phyloP scores from a whole-genome alignment of 1,140 invertebrate species.

The Metaphire vulgaris region DNA sequence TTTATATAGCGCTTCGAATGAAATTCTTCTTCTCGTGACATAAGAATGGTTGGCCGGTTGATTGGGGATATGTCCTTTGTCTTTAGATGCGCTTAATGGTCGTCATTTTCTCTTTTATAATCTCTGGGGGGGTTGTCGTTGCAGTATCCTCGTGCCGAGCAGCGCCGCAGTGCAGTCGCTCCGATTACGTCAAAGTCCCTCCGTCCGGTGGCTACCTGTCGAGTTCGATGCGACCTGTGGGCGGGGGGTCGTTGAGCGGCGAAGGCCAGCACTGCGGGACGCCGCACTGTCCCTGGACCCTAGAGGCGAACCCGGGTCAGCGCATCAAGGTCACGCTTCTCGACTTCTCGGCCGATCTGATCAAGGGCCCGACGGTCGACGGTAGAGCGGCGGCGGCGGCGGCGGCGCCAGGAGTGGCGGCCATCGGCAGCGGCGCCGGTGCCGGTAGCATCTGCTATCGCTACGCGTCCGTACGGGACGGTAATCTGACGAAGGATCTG shows the following conservation, averaged over 20 bases:
- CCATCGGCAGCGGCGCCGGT: not conserved
- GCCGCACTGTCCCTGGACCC: not conserved
- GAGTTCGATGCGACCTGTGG: not conserved
- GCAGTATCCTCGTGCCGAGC: no score
- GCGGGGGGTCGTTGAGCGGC: not conserved
- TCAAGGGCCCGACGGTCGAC: not conserved
- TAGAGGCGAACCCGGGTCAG: not conserved
- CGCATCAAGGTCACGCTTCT: not conserved
- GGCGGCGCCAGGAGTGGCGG: no score
- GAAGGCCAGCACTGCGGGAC: not conserved
- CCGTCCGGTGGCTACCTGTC: not conserved
- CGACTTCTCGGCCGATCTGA: conserved; percentile 1
- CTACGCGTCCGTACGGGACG: not conserved
- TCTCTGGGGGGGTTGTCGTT: no score
- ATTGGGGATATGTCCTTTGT: no score
- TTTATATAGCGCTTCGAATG: no score
- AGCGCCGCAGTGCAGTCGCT: no score
- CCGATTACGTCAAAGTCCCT: not conserved
- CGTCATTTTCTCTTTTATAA: no score
- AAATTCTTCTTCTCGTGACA: no score
- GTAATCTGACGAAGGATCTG: not conserved
- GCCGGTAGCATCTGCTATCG: not conserved
- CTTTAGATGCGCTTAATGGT: no score
- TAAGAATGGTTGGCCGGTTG: no score
- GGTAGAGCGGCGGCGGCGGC: no score